Percentiles rank a stretch among this genome's conserved stretches.
Evolutionary conservation across 2,113 vertebrate genomes (phyloP).

Genomic region (Lagenorhynchus albirostris): DNA sequence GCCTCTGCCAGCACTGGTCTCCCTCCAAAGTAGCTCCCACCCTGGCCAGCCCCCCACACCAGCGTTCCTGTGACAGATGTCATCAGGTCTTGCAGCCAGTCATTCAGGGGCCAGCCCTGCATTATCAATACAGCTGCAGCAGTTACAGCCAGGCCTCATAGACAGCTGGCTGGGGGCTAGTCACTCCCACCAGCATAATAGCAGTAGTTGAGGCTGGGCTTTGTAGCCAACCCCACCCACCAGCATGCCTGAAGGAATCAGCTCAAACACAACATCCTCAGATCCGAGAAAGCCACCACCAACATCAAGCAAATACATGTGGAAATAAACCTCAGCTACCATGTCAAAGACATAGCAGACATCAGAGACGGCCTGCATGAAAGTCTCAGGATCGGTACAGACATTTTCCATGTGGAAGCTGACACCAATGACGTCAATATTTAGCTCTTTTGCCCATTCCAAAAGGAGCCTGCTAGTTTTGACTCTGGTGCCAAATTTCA

Average conservation of each 20-base stretch:
- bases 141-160: neutral
- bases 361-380: conserved; percentile 91
- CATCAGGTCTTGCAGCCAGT: neutral
- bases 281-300: conserved; percentile 97
- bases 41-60: neutral
- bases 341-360: conserved; percentile 96
- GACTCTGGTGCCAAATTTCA: conserved; percentile 95
- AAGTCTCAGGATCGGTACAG: conserved; percentile 92
- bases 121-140: neutral
- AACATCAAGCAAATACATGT: conserved; percentile 94
- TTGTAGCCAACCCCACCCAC: neutral
- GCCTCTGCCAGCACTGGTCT: neutral
- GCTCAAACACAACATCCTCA: conserved; percentile 80
- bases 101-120: neutral
- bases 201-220: neutral
- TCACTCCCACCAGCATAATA: too few species aligned
- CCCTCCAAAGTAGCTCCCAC: neutral
- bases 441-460: conserved; percentile 91
- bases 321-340: conserved; percentile 92
- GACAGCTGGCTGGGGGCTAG: rapidly evolving
- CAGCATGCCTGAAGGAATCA: neutral
- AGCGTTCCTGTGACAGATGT: neutral
- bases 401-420: conserved; percentile 98
- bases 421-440: conserved; percentile 91
- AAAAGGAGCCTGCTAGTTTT: conserved; percentile 92